Evolutionary conservation across 2,797 vertebrate species (phyloP).

Genomic region (Echeneis naucrates): DNA sequence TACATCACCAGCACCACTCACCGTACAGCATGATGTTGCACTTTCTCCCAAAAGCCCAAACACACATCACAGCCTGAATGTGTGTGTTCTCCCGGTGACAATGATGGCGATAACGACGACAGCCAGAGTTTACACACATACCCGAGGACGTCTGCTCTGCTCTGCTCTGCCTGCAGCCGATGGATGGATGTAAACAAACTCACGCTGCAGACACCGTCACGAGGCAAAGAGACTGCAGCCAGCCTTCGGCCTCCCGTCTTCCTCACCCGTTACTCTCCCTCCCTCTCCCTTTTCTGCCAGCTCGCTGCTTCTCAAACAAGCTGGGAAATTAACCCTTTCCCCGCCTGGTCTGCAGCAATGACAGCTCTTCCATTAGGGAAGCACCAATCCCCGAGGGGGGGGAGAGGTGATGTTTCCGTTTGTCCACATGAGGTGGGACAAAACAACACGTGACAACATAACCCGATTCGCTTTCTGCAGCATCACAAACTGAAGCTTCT

Average conservation of each 20-base stretch:
- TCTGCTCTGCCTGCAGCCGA: conserved; percentile 16
- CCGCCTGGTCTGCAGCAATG: conserved; percentile 49
- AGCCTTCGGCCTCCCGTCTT: conserved; percentile 28
- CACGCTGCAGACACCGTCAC: conserved; percentile 56
- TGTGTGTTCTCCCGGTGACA: neutral
- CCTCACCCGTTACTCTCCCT: conserved; percentile 1
- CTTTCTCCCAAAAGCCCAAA: conserved; percentile 27
- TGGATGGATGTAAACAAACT: conserved; percentile 70
- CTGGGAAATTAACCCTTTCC: conserved; percentile 49
- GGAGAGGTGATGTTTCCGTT: neutral
- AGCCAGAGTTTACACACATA: conserved; percentile 29
- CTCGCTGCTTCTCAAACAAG: conserved; percentile 25
- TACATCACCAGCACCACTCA: neutral
- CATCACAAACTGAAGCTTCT: neutral
- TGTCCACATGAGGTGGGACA: neutral
- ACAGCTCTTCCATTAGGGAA: neutral
- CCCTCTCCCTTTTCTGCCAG: neutral
- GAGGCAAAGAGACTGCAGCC: conserved; percentile 61
- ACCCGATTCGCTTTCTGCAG: no score
- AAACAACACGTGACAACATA: neutral
- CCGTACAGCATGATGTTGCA: conserved; percentile 59
- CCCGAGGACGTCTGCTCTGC: conserved; percentile 19
- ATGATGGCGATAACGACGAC: neutral
- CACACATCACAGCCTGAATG: neutral
- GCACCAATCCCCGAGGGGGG: neutral